Evolutionary conservation across 1,140 invertebrate genomes (phyloP), one percentile per base, ranked within the genome.

Genomic region (Caerostris extrusa): DNA sequence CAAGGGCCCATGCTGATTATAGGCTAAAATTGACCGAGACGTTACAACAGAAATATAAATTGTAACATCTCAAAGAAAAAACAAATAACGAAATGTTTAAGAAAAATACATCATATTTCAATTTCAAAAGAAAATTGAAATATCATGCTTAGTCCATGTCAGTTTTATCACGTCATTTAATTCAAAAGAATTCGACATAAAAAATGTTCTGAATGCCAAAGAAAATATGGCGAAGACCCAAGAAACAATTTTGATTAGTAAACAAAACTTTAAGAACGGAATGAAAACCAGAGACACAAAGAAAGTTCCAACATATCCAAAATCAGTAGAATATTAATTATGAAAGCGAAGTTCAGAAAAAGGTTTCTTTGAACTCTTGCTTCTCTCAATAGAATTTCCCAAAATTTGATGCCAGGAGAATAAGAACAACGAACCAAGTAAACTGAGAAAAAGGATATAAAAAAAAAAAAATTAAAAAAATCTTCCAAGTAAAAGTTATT

Each of bases 301-400:
- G 5, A 64, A 88, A 67, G 34, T 12, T n/a, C 19, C 82, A 7
- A 58, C 4, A 10, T 10, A 81, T 81, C 53, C 19, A 3, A 7
- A 34, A 10, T 64, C 61, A 88, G 34, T 67, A 88, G 53, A 61
- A 81, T 77, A 91, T 58, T 91, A 91, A 91, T 91, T 77, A 91
- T 56, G n/a, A 3, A 8, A 17, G 6, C 19, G 17, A 91, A 77
- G 53, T 81, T 90, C 55, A 14, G 34, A 50, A n/a, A 91, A 91
- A 57, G 19, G 53, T 82, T 91, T n/a, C 71, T 91, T 82, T 91
- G 89, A 91, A 82, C 89, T 77, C 19, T 10, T 19, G 64, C 17
- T 87, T 60, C 69, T 60, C 69, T 81, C 89, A 81, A 82, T 91
- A 91, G 69, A 91, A 91, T 91, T 67, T 91, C 34, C 55, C 50